Evolutionary conservation across 2,113 vertebrate species (phyloP), one percentile per base, ranked within the genome.

Genomic region (Microcebus lehilahytsara): DNA sequence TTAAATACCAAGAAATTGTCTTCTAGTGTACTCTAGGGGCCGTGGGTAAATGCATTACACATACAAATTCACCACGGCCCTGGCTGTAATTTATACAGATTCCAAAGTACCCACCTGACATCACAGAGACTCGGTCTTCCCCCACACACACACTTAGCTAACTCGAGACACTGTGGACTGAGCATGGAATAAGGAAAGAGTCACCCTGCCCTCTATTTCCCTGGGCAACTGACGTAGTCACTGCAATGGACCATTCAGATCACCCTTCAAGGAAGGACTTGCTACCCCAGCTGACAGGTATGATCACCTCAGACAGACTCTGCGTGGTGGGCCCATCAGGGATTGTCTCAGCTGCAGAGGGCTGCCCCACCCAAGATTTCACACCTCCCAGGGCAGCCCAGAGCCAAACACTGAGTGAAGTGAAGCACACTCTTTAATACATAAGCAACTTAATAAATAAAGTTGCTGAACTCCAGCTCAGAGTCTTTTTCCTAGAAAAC

Each of bases 1-100:
- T 97, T 97, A 97, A 97, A 97, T 84, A 98, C 97, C 75, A 97
- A 97, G 96, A 98, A 98, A 97, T 97, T 97, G 96, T 98, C 97
- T 96, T 93, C 77, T 95, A 96, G 96, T 97, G 77, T 92, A 90
- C 97, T 96, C 96, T 30, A 90, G 96, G 95, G 97, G 67, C 93
- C 25, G 0, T 66, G 75, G 85, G 86, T 69, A 97, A 96, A 96
- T 97, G 97, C 95, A 97, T 95, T 95, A 93, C 87, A 93, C 93
- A 93, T 85, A 88, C 75, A 85, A 69, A 94, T 74, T 92, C 37
- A 53, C 91, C 88, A 67, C 53, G 27, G 23, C 22, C 32, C 51
- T 60, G n/a, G 60, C 27, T 75, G 34, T 90, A 77, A 95, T 89
- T 98, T 85, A 92, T 7, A 64, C 62, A 85, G 46, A 85, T 34